Percentiles rank a stretch among this genome's conserved stretches.
Conservation (phyloP, 2,113 vertebrate genomes). For the Suricata suricatta region DNA sequence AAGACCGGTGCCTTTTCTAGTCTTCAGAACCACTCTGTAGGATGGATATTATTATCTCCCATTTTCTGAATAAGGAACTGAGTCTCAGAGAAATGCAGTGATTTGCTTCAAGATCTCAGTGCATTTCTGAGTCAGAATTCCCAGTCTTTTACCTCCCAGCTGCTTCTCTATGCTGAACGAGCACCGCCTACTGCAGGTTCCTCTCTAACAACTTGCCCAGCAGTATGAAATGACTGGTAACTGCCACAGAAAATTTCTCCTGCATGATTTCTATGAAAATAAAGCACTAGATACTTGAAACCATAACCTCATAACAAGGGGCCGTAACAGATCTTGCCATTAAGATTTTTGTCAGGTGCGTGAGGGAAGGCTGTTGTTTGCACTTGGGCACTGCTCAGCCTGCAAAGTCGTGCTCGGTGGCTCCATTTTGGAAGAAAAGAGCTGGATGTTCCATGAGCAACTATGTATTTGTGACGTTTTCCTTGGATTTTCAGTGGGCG, state of each 20-base stretch:
- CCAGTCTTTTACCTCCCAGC: not conserved
- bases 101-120: not conserved
- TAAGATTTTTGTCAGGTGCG: not conserved
- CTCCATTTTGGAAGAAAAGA: not conserved
- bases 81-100: not conserved
- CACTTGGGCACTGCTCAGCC: not conserved
- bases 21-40: conserved; percentile 2
- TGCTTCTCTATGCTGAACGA: not conserved
- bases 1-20: not conserved
- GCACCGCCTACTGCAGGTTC: not conserved
- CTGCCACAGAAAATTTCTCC: not conserved
- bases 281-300: conserved; percentile 13
- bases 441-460: not conserved
- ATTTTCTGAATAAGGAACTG: conserved; percentile 11
- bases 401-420: not conserved
- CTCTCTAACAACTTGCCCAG: not conserved
- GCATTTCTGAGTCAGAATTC: not conserved
- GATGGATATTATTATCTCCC: not conserved
- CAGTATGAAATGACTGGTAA: not conserved
- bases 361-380: not conserved
- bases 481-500: not conserved
- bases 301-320: not conserved
- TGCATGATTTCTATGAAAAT: conserved; percentile 42
- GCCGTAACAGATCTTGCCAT: not conserved
- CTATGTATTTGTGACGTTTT: not conserved